A percentile compares a stretch with the other conserved stretches of the same genome.
These are phyloP conservation scores for Olivierus martensii DNA, from an alignment of 1,140 invertebrate genomes.

Conservation along the genomic window DNA sequence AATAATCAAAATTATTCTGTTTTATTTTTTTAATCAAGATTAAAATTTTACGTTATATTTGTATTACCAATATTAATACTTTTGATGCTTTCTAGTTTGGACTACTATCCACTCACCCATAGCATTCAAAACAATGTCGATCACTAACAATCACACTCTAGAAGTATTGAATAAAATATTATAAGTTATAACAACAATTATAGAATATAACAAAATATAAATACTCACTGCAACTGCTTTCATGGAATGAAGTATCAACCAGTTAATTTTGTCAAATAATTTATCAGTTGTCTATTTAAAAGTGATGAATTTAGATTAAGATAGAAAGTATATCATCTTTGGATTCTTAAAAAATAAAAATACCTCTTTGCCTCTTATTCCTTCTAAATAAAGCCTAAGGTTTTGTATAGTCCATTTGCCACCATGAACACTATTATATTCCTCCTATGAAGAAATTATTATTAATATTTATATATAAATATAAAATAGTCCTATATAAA, in stretches of 20 bases:
- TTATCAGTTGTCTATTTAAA: conserved; percentile 30
- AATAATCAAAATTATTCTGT: too few species aligned
- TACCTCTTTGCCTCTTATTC: conserved; percentile 72
- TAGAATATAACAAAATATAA: too few species aligned
- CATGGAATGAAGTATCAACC: conserved; percentile 65
- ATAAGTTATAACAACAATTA: background rate
- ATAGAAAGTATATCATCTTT: too few species aligned
- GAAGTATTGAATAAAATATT: background rate
- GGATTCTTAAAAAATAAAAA: conserved; percentile 45
- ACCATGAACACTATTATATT: conserved; percentile 88
- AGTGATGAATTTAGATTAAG: too few species aligned
- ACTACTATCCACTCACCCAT: conserved; percentile 33
- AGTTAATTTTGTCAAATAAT: conserved; percentile 42
- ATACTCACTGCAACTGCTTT: conserved; percentile 51
- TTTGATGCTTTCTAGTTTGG: too few species aligned
- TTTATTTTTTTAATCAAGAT: too few species aligned
- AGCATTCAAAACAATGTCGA: conserved; percentile 67
- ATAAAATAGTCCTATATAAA: background rate
- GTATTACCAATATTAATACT: too few species aligned
- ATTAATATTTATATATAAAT: too few species aligned
- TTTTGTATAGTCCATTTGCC: conserved; percentile 90
- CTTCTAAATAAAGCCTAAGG: conserved; percentile 75
- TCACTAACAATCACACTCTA: conserved; percentile 50
- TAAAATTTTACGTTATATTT: too few species aligned
- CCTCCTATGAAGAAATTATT: conserved; percentile 61